phyloP scores from a whole-genome alignment of 2,797 vertebrate species.

The Centroberyx gerrardi region DNA sequence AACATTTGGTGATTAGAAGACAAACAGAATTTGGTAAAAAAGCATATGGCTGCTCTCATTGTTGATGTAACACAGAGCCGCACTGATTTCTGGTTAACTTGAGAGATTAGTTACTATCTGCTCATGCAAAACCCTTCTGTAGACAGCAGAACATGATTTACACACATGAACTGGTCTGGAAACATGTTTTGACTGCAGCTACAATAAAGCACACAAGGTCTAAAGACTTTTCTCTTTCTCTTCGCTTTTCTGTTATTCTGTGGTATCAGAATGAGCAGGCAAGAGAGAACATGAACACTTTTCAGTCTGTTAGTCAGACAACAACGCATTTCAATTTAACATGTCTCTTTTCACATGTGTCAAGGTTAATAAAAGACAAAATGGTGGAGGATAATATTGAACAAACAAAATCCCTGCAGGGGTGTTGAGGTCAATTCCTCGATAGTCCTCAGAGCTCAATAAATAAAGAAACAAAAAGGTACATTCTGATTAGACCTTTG shows the following conservation, averaged over 20 bases:
- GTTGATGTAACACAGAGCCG: slow-evolving; percentile 23
- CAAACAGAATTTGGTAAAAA: slow-evolving; percentile 50
- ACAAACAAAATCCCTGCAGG: slow-evolving; percentile 71
- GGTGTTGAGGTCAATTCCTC: slow-evolving; percentile 77
- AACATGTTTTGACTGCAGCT: slow-evolving; percentile 14
- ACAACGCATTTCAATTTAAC: slow-evolving; percentile 35
- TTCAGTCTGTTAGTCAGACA: slow-evolving; percentile 31
- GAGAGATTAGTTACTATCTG: too few relatives aligned
- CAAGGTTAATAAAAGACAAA: slow-evolving; percentile 56
- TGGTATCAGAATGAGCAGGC: background rate
- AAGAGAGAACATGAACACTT: slow-evolving; percentile 18
- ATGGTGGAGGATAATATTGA: slow-evolving; percentile 32
- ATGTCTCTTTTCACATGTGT: slow-evolving; percentile 35
- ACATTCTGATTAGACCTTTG: slow-evolving; percentile 80
- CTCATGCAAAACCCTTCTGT: background rate
- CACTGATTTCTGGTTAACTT: slow-evolving; percentile 14
- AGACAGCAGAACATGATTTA: background rate
- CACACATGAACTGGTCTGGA: slow-evolving; percentile 1
- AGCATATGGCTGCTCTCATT: slow-evolving; percentile 50
- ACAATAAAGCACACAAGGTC: background rate
- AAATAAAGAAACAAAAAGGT: slow-evolving; percentile 75
- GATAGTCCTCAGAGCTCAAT: slow-evolving; percentile 66
- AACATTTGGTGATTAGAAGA: slow-evolving; percentile 56
- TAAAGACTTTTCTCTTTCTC: background rate
- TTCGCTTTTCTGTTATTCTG: background rate